These are phyloP conservation scores for Onychostoma macrolepis DNA, from an alignment of 2,113 vertebrate genomes.

Conservation along the genomic window DNA sequence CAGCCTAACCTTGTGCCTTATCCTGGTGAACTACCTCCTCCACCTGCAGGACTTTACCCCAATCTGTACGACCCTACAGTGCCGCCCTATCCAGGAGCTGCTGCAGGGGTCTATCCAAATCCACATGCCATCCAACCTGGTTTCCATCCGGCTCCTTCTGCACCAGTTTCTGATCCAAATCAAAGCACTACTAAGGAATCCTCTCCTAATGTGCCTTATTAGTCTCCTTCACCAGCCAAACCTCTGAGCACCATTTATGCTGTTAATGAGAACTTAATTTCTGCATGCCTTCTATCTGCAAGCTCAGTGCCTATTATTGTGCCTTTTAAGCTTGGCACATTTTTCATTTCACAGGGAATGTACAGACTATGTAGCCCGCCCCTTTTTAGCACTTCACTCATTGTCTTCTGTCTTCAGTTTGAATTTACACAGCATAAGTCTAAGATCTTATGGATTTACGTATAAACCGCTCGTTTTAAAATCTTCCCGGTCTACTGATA, in stretches of 20 bases:
- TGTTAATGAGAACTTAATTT: neutral
- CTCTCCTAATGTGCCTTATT: conserved; percentile 2
- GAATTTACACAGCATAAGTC: too few species aligned
- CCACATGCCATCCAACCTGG: neutral
- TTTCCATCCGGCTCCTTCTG: neutral
- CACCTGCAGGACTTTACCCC: conserved; percentile 28
- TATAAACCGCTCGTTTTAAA: too few species aligned
- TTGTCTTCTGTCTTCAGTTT: too few species aligned
- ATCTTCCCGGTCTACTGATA: too few species aligned
- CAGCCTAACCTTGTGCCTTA: conserved; percentile 16
- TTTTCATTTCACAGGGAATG: neutral
- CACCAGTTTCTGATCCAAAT: conserved; percentile 30
- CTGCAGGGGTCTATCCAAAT: conserved; percentile 29
- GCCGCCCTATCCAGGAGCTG: conserved; percentile 45
- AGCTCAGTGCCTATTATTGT: neutral
- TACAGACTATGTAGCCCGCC: too few species aligned
- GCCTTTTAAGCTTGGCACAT: neutral
- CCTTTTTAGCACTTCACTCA: too few species aligned
- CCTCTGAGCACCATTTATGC: neutral
- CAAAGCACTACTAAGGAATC: neutral
- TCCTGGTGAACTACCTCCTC: neutral
- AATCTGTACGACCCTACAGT: conserved; percentile 35
- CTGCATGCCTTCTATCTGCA: neutral
- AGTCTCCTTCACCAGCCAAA: conserved; percentile 1
- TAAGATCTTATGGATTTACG: too few species aligned